phyloP scores from a whole-genome alignment of 2,113 vertebrate genomes.

The Cyprinus carpio region DNA sequence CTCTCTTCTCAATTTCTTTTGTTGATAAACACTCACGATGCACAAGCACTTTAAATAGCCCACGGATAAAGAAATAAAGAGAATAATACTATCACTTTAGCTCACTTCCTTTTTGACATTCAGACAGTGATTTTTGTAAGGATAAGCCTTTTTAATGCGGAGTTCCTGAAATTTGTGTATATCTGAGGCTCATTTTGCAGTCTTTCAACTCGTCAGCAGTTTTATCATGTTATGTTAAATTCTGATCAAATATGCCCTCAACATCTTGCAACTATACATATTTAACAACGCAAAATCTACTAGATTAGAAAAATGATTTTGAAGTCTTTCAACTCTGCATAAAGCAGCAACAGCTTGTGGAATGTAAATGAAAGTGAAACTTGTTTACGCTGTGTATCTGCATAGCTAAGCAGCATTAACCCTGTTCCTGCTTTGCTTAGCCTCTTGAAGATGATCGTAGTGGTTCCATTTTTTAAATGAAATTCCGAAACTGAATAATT shows the following conservation, averaged over 20 bases:
- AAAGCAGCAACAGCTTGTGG: too few species aligned
- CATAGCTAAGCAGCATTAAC: constrained; percentile 8
- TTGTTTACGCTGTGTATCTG: constrained; percentile 24
- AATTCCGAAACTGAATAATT: not conserved
- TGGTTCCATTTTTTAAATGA: not conserved
- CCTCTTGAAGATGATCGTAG: not conserved
- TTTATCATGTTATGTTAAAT: constrained; percentile 12
- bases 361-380: constrained; percentile 31
- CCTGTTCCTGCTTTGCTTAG: not conserved
- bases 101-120: constrained; percentile 11
- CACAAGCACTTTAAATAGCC: not conserved
- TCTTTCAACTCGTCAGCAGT: constrained; percentile 19
- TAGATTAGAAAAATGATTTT: not conserved
- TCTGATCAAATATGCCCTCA: constrained; percentile 32
- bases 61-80: not conserved
- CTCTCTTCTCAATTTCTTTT: not conserved
- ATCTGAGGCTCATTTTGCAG: not conserved
- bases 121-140: not conserved
- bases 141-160: not conserved
- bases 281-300: constrained; percentile 27
- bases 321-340: too few species aligned
- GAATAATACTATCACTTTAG: not conserved
- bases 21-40: constrained; percentile 24
- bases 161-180: not conserved
- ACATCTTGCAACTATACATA: constrained; percentile 37